A percentile compares a stretch with the other conserved stretches of the same genome.
Evolutionary conservation across 2,113 vertebrate genomes (phyloP).

Genomic region (Heterotis niloticus): DNA sequence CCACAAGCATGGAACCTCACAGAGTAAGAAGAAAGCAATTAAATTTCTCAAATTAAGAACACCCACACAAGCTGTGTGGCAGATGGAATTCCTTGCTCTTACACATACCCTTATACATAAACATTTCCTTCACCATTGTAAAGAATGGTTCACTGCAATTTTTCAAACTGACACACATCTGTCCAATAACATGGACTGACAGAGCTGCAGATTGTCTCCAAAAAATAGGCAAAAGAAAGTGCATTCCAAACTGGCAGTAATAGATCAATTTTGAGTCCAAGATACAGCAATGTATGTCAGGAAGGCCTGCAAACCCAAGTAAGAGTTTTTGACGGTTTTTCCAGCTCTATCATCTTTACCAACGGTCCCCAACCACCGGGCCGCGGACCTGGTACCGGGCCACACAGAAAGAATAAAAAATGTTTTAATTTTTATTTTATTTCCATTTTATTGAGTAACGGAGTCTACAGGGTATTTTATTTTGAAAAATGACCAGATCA

Average conservation of each 20-base stretch:
- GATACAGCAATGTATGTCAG: neutral
- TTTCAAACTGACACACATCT: slow-evolving; percentile 5
- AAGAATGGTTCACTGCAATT: neutral
- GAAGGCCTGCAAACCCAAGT: neutral
- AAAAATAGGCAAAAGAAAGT: neutral
- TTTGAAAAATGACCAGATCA: too few relatives aligned
- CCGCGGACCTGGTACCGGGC: too few relatives aligned
- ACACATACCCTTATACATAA: slow-evolving; percentile 17
- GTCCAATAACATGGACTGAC: neutral
- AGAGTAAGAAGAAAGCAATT: slow-evolving; percentile 22
- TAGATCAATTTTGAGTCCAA: neutral
- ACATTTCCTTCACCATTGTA: slow-evolving; percentile 4
- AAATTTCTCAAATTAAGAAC: slow-evolving; percentile 12
- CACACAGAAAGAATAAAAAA: too few relatives aligned
- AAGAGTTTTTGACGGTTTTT: neutral
- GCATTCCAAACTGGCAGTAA: neutral
- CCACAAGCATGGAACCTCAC: neutral
- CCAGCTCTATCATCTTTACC: neutral
- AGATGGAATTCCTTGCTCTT: neutral
- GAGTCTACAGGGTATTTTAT: too few relatives aligned
- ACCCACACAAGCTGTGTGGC: slow-evolving; percentile 5
- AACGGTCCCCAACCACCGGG: too few relatives aligned
- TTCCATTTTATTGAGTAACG: too few relatives aligned
- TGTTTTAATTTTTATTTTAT: too few relatives aligned
- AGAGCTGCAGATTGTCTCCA: slow-evolving; percentile 6